Evolutionary conservation across 1,140 invertebrate species (phyloP).

Genomic region (Ceratosolen fusciceps): DNA sequence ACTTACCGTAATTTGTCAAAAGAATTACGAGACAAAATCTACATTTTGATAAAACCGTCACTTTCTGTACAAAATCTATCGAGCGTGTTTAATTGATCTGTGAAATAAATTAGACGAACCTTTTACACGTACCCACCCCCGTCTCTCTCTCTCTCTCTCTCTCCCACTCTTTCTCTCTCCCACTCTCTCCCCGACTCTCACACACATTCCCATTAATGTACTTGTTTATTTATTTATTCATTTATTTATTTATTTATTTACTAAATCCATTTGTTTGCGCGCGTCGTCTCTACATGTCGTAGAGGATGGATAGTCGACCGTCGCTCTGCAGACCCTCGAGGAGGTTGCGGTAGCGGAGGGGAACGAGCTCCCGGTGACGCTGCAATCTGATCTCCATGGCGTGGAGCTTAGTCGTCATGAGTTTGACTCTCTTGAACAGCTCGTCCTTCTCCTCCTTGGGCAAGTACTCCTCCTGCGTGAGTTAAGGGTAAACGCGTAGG

Average conservation of each 20-base stretch:
- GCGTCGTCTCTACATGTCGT: not conserved
- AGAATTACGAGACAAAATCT: conserved; percentile 44
- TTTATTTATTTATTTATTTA: conserved; percentile 15
- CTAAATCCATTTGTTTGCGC: not conserved
- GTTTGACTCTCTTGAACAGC: conserved; percentile 64
- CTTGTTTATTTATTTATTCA: not conserved
- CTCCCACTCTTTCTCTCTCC: not conserved
- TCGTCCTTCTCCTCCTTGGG: conserved; percentile 65
- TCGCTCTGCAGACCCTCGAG: conserved; percentile 50
- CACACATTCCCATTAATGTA: too few relatives aligned
- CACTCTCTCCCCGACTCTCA: too few relatives aligned
- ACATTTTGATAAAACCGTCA: conserved; percentile 49
- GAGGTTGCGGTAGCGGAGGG: conserved; percentile 59
- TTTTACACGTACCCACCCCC: conserved; percentile 36
- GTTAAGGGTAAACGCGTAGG: not conserved
- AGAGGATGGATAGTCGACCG: conserved; percentile 38
- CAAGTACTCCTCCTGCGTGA: conserved; percentile 61
- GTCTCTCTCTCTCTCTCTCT: too few relatives aligned
- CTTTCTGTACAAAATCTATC: conserved; percentile 48
- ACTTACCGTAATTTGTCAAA: conserved; percentile 37
- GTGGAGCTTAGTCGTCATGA: conserved; percentile 64
- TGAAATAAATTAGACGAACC: conserved; percentile 44
- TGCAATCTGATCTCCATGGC: conserved; percentile 68
- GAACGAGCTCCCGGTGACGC: conserved; percentile 64
- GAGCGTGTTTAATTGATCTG: conserved; percentile 34